phyloP scores from a whole-genome alignment of 2,888 invertebrate species.

The Scaptomyza caliginosa region DNA sequence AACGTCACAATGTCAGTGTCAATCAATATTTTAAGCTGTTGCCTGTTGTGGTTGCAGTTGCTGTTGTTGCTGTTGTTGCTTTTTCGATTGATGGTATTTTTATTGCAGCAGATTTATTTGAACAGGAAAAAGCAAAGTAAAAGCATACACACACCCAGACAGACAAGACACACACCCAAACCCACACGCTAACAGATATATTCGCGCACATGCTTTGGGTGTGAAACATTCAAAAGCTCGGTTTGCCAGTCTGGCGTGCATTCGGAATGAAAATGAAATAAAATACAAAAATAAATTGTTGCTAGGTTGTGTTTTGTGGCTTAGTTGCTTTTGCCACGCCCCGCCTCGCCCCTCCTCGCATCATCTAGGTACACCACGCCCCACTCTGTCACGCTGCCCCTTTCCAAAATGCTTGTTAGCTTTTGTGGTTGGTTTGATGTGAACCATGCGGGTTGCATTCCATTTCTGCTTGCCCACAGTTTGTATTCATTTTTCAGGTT shows the following conservation, averaged over 20 bases:
- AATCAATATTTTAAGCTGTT: conserved; percentile 73
- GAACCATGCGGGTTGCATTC: conserved; percentile 31
- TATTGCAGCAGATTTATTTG: conserved; percentile 70
- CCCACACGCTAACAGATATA: conserved; percentile 6
- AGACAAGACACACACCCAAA: not conserved
- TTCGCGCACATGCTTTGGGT: conserved; percentile 13
- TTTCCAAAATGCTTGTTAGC: conserved; percentile 48
- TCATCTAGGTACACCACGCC: not conserved
- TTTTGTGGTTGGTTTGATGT: conserved; percentile 54
- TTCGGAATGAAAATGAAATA: conserved; percentile 55
- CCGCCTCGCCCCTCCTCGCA: too few species aligned
- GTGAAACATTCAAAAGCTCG: conserved; percentile 48
- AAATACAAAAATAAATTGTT: conserved; percentile 62
- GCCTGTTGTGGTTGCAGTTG: conserved; percentile 15
- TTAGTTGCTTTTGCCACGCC: conserved; percentile 18
- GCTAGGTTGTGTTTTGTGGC: conserved; percentile 52
- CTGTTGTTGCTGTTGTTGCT: conserved; percentile 27
- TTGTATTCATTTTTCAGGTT: not conserved
- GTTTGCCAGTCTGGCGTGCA: conserved; percentile 43
- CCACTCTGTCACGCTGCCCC: not conserved
- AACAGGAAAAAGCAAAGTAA: conserved; percentile 43
- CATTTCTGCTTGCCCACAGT: conserved; percentile 4
- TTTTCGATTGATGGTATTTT: conserved; percentile 70
- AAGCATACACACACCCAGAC: conserved; percentile 5
- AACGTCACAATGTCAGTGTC: conserved; percentile 75